Percentiles rank a stretch among this genome's conserved stretches.
These are phyloP conservation scores for Drosophila melanogaster DNA, from an alignment of 1,140 invertebrate species.

Conservation along the genomic window Release_6_plus_ISO1_MT NT_033779.5:2793501-2794000, in stretches of 20 bases:
- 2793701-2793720: constrained; percentile 66
- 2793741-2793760: constrained; percentile 59
- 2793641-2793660: constrained; percentile 73
- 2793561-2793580: constrained; percentile 68
- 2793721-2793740: constrained; percentile 39
- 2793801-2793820: constrained; percentile 59
- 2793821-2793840: constrained; percentile 71
- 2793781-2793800: constrained; percentile 71
- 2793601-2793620: too few relatives aligned
- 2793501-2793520: constrained; percentile 87
- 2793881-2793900: constrained; percentile 79
- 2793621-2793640: too few relatives aligned
- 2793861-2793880: constrained; percentile 72
- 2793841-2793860: constrained; percentile 60
- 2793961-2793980: constrained; percentile 25
- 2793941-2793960: neutral
- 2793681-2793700: constrained; percentile 74
- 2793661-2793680: constrained; percentile 73
- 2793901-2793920: constrained; percentile 25
- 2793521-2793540: constrained; percentile 84
- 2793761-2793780: constrained; percentile 74
- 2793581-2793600: constrained; percentile 45
- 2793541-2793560: constrained; percentile 76
- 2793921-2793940: neutral
- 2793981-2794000: constrained; percentile 55